These are phyloP conservation scores for Caenorhabditis virilis DNA, from an alignment of 2,888 invertebrate species.

Conservation along the genomic window DNA sequence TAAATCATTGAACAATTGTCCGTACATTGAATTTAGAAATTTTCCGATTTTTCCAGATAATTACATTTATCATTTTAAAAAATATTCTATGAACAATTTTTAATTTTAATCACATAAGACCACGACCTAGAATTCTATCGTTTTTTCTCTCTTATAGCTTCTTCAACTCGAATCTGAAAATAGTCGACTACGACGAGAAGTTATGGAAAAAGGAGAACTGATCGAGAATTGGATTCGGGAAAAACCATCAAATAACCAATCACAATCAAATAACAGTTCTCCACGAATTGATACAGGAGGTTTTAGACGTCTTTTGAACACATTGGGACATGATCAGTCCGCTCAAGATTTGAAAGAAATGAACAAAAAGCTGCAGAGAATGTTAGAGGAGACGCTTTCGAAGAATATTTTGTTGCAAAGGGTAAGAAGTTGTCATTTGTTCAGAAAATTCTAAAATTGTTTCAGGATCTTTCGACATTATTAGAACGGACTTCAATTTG, in stretches of 20 bases:
- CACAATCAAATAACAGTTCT: neutral
- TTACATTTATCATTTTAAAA: too few species aligned
- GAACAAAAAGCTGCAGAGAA: conserved; percentile 53
- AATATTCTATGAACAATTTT: neutral
- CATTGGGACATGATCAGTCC: conserved; percentile 36
- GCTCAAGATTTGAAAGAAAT: conserved; percentile 46
- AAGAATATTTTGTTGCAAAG: conserved; percentile 53
- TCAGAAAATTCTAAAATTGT: neutral
- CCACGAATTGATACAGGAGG: conserved; percentile 13
- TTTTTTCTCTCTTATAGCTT: conserved; percentile 17
- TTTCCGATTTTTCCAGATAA: too few species aligned
- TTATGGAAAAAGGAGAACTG: conserved; percentile 46
- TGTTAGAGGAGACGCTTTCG: conserved; percentile 56
- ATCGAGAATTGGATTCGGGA: conserved; percentile 50
- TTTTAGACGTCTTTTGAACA: conserved; percentile 43
- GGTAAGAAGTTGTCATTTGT: conserved; percentile 12
- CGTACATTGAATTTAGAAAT: too few species aligned
- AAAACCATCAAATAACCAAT: conserved; percentile 18
- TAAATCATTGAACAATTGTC: too few species aligned
- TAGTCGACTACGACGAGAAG: conserved; percentile 34
- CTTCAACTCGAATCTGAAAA: conserved; percentile 43
- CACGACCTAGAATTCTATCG: neutral
- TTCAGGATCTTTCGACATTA: conserved; percentile 50
- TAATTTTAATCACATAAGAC: neutral
- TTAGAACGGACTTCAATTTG: conserved; percentile 51